Base-by-base conservation (phyloP, 2,888 invertebrate species). In the Phorcus lineatus region DNA sequence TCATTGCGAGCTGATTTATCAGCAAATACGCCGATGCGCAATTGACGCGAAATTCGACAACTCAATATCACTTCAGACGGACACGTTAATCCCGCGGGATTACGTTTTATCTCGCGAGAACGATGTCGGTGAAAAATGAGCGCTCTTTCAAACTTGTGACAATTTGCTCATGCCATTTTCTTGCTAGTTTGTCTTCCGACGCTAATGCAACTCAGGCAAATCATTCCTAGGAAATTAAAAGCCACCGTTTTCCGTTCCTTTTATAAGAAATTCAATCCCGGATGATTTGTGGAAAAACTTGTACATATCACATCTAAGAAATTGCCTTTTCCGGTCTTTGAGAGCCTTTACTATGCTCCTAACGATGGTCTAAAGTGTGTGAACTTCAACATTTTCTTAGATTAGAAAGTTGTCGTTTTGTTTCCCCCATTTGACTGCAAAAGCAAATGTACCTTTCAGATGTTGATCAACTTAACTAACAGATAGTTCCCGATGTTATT, bases 21-120 rank as follows among this genome's bases (percentile, higher is more conserved):
- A 54, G 76, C 76, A 76, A 76, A 76, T 55, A 76, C 76, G 55
- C 24, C 54, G 55, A 76, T 53, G 36, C 54, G 76, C 54, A 76
- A 76, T 76, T 76, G 76, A 76, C 54, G 76, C 76, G 55, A 76
- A 76, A 55, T 31, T 76, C 76, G 76, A 76, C 54, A 53, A 55
- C 76, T 53, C 76, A 55, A 76, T 76, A 54, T 76, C 54, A 55
- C 54, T 55, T 53, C 53, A 76, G 76, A 53, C 55, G 28, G 54
- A 36, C 54, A 28, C 54, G 76, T 31, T 76, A 76, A 76, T 76
- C 76, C 55, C 54, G 76, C 19, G 22, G 76, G 76, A 76, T 76
- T 76, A 54, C 70, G 70, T 70, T 70, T 70, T 70, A 70, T 70
- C 70, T 70, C 36, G 40, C 70, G 70, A 70, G 70, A 70, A 70